phyloP scores from a whole-genome alignment of 2,797 vertebrate species.

The Acipenser oxyrinchus region DNA sequence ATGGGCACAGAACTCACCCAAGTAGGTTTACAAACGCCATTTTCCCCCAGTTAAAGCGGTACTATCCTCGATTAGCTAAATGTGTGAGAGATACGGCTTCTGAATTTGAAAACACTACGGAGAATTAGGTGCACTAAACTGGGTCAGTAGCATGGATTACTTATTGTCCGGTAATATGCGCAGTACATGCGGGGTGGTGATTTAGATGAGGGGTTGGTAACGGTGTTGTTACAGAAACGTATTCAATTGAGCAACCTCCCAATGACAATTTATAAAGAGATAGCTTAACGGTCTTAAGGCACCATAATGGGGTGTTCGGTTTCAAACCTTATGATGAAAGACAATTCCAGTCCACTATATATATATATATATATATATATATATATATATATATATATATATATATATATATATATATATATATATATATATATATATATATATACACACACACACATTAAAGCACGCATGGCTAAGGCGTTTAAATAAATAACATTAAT shows the following conservation, averaged over 20 bases:
- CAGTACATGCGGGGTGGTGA: not conserved
- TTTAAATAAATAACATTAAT: too few species aligned
- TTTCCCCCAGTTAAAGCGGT: conserved; percentile 32
- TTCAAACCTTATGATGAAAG: not conserved
- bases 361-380: too few species aligned
- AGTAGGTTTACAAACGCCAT: conserved; percentile 75
- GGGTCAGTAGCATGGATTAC: conserved; percentile 45
- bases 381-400: too few species aligned
- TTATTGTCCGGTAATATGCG: conserved; percentile 36
- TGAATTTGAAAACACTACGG: not conserved
- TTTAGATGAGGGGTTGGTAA: not conserved
- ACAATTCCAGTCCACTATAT: not conserved
- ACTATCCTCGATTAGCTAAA: conserved; percentile 7
- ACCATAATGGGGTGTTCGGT: not conserved
- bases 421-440: too few species aligned
- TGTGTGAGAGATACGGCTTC: not conserved
- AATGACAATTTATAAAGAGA: not conserved
- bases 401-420: too few species aligned
- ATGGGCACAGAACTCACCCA: conserved; percentile 96
- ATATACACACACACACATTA: not conserved
- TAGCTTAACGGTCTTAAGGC: too few species aligned
- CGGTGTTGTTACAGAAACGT: not conserved
- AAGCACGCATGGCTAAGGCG: not conserved
- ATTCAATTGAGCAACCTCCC: not conserved
- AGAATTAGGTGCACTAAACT: conserved; percentile 40